These are phyloP conservation scores for Beris chalybata DNA, from an alignment of 2,888 invertebrate species.

Conservation along the genomic window DNA sequence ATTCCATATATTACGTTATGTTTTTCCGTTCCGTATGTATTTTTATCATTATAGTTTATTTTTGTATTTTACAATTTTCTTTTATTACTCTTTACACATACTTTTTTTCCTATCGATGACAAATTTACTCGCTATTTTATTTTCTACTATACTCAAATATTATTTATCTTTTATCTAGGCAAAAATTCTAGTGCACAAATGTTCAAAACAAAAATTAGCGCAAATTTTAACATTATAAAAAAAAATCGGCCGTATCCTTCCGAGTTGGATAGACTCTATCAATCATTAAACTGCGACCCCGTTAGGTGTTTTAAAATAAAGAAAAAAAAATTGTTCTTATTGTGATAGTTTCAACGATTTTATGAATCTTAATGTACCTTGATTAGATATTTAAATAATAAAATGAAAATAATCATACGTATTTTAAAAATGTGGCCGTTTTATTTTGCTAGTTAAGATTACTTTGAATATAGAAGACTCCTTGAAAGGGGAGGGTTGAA, in stretches of 20 bases:
- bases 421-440: slow-evolving; percentile 2
- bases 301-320: background rate
- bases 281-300: too few relatives aligned
- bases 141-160: slow-evolving; percentile 11
- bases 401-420: slow-evolving; percentile 20
- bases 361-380: slow-evolving; percentile 24
- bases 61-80: background rate
- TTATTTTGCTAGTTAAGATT: too few relatives aligned
- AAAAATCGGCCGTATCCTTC: slow-evolving; percentile 1
- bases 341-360: slow-evolving; percentile 26
- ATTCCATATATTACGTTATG: slow-evolving; percentile 2
- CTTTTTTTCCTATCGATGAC: background rate
- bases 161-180: slow-evolving; percentile 30
- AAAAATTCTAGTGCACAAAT: slow-evolving; percentile 32
- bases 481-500: too few relatives aligned
- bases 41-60: slow-evolving; percentile 9
- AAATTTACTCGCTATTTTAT: background rate
- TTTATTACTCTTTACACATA: background rate
- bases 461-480: too few relatives aligned
- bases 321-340: slow-evolving; percentile 6
- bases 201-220: slow-evolving; percentile 22
- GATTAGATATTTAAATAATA: slow-evolving; percentile 17
- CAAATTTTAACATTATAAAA: slow-evolving; percentile 20
- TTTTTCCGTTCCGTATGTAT: slow-evolving; percentile 19
- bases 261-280: too few relatives aligned